Evolutionary conservation across 2,888 invertebrate genomes (phyloP), one percentile per base, ranked within the genome.

Genomic region (Venusia cambrica): DNA sequence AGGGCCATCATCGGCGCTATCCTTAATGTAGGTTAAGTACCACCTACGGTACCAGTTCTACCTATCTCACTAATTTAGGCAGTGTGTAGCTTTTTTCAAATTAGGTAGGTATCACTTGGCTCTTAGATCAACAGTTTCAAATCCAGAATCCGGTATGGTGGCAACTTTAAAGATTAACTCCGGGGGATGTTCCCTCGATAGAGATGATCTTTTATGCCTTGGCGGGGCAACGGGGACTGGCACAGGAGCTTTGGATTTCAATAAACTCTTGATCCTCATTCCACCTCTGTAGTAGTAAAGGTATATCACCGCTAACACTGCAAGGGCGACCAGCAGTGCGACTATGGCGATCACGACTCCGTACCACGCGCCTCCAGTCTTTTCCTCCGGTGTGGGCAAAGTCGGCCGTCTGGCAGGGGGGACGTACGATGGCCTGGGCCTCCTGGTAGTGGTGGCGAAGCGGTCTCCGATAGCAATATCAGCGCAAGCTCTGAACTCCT

Each of bases 401-500:
- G 79, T 71, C 29, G 88, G 68, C 47, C 74, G 67, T 54, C 87
- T 73, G 64, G 66, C 64, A 5, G 83, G 81, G 9, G 81, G 79
- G 25, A 79, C 76, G 51, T 79, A 83, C 6, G 85, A 58, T 0
- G 88, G 81, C 55, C 87, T 80, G 3, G 88, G 87, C 9, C 74
- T 62, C 33, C 61, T 75, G 0, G 87, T 84, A 1, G 83, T 80
- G 0, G 84, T 80, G 1, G 83, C 70, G 36, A 87, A 73, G 12
- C 70, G 62, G 36, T 90, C 90, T 1, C 91, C 91, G 17, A 96
- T 91, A 6, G 92, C 88, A 21, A 95, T 91, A 59, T 96, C 96
- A 0, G 96, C 92, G 52, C 96, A 96, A 0, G 94, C 93, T 8
- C 96, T 89, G 61, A 96, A 96, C 62, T 96, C 95, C 67, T 96